Evolutionary conservation across 2,113 vertebrate genomes (phyloP), one percentile per base, ranked within the genome.

Genomic region (Carollia perspicillata): DNA sequence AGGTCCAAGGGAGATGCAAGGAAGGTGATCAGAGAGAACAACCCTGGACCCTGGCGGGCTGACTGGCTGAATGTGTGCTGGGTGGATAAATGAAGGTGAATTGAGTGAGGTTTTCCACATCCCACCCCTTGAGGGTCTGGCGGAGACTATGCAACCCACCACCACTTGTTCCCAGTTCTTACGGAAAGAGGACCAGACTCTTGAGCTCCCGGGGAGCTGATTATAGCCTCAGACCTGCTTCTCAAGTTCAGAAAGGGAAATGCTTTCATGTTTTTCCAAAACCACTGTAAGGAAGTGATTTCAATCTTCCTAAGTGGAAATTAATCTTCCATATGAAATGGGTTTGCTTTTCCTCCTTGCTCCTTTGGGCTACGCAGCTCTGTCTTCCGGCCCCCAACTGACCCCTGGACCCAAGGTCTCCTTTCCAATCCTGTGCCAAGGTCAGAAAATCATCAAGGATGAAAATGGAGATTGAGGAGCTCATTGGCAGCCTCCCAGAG

Each of bases 221-320:
- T 69, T 53, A n/a, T 8, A 65, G 53, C 53, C 33, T 94, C 71
- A 44, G 78, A 68, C 1, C n/a, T 3, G 0, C 12, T 55, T 58
- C 35, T 65, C 22, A 20, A 37, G 42, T 84, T 97, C 89, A 91
- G 83, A 83, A 90, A 66, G 58, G 42, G 78, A 81, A 81, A 49
- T 6, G 26, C 83, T 94, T 88, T 89, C 35, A 16, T 55, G 55
- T 69, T 37, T 92, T 93, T 87, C 49, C 92, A 93, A 72, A 94
- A 92, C 33, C 22, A 89, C 93, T 47, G n/a, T 49, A 74, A 74
- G 84, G 68, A 75, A 83, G 83, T 90, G 11, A 37, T 30, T 91
- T 81, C 35, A 14, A 0, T 35, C 75, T 89, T 93, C n/a, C 63
- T 49, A 49, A 77, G 77, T 80, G 37, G 68, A 94, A 86, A 92